These are phyloP conservation scores for Ochropacha duplaris DNA, from an alignment of 2,888 invertebrate species.

Conservation along the genomic window DNA sequence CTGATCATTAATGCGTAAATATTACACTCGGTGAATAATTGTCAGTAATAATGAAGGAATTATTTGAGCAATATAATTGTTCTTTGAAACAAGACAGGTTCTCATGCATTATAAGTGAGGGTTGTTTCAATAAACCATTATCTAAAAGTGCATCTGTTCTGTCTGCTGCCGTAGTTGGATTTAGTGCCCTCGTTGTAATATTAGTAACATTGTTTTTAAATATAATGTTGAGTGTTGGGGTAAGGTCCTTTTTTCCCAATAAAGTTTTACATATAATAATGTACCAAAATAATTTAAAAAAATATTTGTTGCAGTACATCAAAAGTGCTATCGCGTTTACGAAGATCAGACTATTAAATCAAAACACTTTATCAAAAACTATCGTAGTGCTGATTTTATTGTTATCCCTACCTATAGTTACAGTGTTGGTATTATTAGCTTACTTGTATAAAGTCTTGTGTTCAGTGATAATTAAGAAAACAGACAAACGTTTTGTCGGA, in stretches of 20 bases:
- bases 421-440: constrained; percentile 33
- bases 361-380: constrained; percentile 23
- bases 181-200: constrained; percentile 40
- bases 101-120: neutral
- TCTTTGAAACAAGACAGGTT: neutral
- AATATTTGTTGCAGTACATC: neutral
- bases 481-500: constrained; percentile 62
- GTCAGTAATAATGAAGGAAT: neutral
- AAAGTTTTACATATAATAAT: neutral
- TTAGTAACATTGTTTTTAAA: constrained; percentile 27
- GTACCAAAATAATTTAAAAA: neutral
- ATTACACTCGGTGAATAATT: neutral
- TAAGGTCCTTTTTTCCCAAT: neutral
- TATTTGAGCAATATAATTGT: neutral
- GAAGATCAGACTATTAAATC: constrained; percentile 4
- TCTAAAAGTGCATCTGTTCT: constrained; percentile 8
- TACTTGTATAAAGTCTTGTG: constrained; percentile 49
- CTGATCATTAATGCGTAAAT: neutral
- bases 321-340: neutral
- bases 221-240: constrained; percentile 3
- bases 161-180: constrained; percentile 22
- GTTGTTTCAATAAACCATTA: constrained; percentile 6
- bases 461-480: constrained; percentile 44
- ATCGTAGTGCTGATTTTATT: constrained; percentile 31
- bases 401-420: constrained; percentile 36